These are phyloP conservation scores for Acrobasis consociella DNA, from an alignment of 2,888 invertebrate genomes.

Conservation along the genomic window DNA sequence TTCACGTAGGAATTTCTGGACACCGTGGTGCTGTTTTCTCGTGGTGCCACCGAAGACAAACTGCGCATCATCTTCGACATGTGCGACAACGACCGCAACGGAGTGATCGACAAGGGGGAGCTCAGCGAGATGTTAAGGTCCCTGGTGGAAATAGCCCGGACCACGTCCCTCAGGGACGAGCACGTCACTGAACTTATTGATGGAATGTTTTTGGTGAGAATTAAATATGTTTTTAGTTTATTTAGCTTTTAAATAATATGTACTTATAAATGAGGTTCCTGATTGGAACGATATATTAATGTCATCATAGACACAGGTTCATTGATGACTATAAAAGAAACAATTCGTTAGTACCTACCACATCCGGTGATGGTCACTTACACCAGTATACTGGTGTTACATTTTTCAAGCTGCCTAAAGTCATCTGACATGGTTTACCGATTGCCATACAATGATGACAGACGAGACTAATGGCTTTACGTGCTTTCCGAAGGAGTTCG, in stretches of 20 bases:
- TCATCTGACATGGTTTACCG: too few species aligned
- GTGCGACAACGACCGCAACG: conserved; percentile 97
- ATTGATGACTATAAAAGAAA: too few species aligned
- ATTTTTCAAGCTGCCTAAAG: too few species aligned
- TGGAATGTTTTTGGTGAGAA: conserved; percentile 92
- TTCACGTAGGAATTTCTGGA: conserved; percentile 91
- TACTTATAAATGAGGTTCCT: too few species aligned
- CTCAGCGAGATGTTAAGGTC: conserved; percentile 96
- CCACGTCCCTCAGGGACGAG: conserved; percentile 94
- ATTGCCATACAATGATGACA: too few species aligned
- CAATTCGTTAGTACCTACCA: too few species aligned
- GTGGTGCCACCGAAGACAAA: conserved; percentile 96
- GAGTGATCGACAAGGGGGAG: conserved; percentile 96
- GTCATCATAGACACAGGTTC: too few species aligned
- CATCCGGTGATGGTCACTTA: too few species aligned
- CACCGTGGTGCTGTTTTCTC: conserved; percentile 95
- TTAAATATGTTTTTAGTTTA: not conserved
- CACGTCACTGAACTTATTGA: conserved; percentile 96
- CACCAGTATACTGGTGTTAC: too few species aligned
- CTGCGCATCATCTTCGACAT: conserved; percentile 97
- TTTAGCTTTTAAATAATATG: not conserved
- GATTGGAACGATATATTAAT: too few species aligned
- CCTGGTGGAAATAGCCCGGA: conserved; percentile 95
- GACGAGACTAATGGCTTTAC: too few species aligned
- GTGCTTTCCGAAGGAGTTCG: too few species aligned